These are phyloP conservation scores for Drosophila sulfurigaster DNA, from an alignment of 1,140 invertebrate genomes.

Conservation along the genomic window DNA sequence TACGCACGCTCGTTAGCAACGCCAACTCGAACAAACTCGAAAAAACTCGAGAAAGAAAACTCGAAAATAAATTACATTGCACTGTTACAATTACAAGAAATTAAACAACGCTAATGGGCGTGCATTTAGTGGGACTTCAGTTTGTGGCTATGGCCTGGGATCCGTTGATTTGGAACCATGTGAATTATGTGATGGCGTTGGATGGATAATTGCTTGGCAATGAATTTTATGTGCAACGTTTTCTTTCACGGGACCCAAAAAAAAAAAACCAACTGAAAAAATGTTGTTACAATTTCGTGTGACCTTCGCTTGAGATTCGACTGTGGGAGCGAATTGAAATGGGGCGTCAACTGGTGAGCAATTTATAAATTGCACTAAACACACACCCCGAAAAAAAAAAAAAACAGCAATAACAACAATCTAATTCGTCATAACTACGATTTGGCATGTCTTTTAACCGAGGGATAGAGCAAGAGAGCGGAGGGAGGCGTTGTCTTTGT, in stretches of 20 bases:
- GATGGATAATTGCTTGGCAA: slow-evolving; percentile 70
- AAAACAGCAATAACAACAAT: slow-evolving; percentile 15
- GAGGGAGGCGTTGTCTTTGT: slow-evolving; percentile 18
- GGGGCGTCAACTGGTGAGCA: slow-evolving; percentile 20
- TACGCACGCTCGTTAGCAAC: slow-evolving; percentile 67
- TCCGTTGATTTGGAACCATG: slow-evolving; percentile 59
- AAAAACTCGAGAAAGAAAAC: slow-evolving; percentile 14
- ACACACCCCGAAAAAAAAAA: slow-evolving; percentile 45
- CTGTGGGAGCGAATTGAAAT: slow-evolving; percentile 38
- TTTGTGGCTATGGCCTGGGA: slow-evolving; percentile 35
- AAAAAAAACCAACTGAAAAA: slow-evolving; percentile 5
- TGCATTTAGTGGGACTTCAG: slow-evolving; percentile 49
- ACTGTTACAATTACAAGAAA: slow-evolving; percentile 63
- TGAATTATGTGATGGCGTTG: slow-evolving; percentile 47
- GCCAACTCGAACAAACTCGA: slow-evolving; percentile 42
- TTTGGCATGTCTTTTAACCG: slow-evolving; percentile 41
- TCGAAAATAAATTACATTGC: slow-evolving; percentile 67
- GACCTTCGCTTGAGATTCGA: slow-evolving; percentile 34
- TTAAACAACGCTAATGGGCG: slow-evolving; percentile 74
- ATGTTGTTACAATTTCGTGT: slow-evolving; percentile 51
- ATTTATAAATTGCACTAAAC: slow-evolving; percentile 68
- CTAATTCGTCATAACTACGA: slow-evolving; percentile 27
- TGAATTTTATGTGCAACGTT: slow-evolving; percentile 71
- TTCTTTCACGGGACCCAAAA: slow-evolving; percentile 38
- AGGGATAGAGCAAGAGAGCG: not conserved